phyloP scores from a whole-genome alignment of 2,113 vertebrate genomes.

The Ariopsis seemanni region DNA sequence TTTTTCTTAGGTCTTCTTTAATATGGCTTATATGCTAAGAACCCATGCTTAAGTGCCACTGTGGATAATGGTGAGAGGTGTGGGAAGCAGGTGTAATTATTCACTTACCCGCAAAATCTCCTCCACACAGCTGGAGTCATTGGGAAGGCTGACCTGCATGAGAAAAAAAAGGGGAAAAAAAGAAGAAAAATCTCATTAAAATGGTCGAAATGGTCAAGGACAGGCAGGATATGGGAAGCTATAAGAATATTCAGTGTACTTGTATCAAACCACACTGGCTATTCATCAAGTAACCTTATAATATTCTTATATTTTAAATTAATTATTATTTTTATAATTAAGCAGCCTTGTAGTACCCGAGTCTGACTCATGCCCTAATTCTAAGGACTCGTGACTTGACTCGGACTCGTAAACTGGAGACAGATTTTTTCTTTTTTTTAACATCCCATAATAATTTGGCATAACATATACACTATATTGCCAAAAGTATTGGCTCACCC shows the following conservation, averaged over 20 bases:
- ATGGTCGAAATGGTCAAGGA: neutral
- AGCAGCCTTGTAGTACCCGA: no score
- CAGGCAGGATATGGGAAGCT: neutral
- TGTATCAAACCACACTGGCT: neutral
- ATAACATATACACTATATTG: no score
- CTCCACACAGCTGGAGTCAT: conserved; percentile 94
- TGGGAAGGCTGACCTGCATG: conserved; percentile 87
- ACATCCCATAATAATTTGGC: no score
- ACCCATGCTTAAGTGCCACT: conserved; percentile 31
- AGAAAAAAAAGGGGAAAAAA: conserved; percentile 57
- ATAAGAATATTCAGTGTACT: neutral
- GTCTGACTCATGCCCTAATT: no score
- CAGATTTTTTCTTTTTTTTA: no score
- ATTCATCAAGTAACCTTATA: neutral
- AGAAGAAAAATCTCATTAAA: neutral
- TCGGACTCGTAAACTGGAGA: no score
- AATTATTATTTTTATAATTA: neutral
- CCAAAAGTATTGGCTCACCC: no score
- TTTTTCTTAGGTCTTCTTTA: neutral
- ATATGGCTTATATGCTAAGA: neutral
- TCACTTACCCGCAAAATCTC: conserved; percentile 93
- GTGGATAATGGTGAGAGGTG: conserved; percentile 16
- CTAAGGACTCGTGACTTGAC: no score
- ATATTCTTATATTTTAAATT: neutral
- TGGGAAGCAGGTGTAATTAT: conserved; percentile 45